Percentiles rank a stretch among this genome's conserved stretches.
Evolutionary conservation across 2,888 invertebrate genomes (phyloP).

Genomic region (Cerastis leucographa): DNA sequence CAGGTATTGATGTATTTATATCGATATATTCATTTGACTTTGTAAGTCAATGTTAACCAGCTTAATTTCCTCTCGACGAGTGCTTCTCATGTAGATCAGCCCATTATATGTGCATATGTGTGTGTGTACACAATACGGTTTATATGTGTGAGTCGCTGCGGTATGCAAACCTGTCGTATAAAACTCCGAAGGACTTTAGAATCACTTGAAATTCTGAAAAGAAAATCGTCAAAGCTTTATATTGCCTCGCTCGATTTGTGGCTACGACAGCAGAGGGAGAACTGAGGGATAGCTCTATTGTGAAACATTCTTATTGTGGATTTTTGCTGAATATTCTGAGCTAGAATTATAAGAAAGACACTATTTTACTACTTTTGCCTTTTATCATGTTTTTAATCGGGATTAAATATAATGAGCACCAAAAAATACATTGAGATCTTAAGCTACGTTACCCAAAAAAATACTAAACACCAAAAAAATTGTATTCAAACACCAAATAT

Average conservation of each 20-base stretch:
- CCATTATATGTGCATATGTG: slow-evolving; percentile 29
- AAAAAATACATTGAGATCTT: no score
- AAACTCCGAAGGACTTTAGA: slow-evolving; percentile 85
- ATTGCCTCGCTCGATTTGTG: slow-evolving; percentile 81
- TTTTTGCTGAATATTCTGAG: background rate
- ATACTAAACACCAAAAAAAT: no score
- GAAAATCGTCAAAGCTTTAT: slow-evolving; percentile 89
- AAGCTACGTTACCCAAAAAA: no score
- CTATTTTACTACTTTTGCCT: background rate
- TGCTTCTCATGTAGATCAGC: slow-evolving; percentile 56
- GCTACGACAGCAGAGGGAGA: slow-evolving; percentile 68
- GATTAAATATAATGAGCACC: no score
- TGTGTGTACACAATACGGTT: slow-evolving; percentile 6
- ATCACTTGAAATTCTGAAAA: slow-evolving; percentile 88
- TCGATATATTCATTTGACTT: background rate
- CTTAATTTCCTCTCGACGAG: slow-evolving; percentile 39
- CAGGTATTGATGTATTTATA: background rate
- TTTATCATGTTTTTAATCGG: no score
- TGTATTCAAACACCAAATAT: no score
- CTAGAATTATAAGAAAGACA: background rate
- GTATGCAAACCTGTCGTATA: slow-evolving; percentile 77
- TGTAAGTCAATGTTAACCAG: slow-evolving; percentile 23
- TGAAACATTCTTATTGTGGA: background rate
- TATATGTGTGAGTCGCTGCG: slow-evolving; percentile 49
- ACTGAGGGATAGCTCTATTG: slow-evolving; percentile 8